phyloP scores from a whole-genome alignment of 2,888 invertebrate genomes.

The Drepanosiphum platanoidis region DNA sequence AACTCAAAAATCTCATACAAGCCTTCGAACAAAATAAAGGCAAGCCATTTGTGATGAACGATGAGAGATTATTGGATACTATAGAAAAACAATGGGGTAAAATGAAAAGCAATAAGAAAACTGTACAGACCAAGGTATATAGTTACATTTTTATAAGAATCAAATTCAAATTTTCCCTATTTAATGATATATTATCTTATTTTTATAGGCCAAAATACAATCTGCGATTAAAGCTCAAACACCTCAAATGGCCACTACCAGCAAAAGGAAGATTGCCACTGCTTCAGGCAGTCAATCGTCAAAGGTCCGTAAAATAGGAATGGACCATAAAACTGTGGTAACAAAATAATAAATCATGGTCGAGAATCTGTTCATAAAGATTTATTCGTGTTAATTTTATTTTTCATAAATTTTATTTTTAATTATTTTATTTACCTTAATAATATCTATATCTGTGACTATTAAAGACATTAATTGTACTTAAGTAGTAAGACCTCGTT shows the following conservation, averaged over 20 bases:
- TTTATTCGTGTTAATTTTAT: background rate
- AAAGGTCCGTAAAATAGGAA: conserved; percentile 59
- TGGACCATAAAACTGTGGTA: conserved; percentile 59
- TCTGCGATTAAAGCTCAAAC: conserved; percentile 29
- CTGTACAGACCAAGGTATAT: conserved; percentile 29
- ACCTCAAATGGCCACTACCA: conserved; percentile 2
- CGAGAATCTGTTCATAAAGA: conserved; percentile 19
- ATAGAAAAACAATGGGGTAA: conserved; percentile 74
- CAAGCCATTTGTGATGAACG: conserved; percentile 73
- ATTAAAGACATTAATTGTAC: conserved; percentile 44
- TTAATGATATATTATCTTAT: background rate
- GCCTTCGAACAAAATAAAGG: conserved; percentile 71
- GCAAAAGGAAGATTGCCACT: conserved; percentile 36
- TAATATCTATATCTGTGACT: conserved; percentile 5
- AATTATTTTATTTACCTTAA: background rate
- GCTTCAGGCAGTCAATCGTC: conserved; percentile 38
- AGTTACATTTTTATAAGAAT: background rate
- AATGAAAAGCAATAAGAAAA: conserved; percentile 41
- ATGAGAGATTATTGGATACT: conserved; percentile 73
- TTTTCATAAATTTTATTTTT: background rate
- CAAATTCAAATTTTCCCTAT: too few relatives aligned
- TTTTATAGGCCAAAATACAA: conserved; percentile 35
- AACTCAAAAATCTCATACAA: conserved; percentile 71
- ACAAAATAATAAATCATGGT: conserved; percentile 30
- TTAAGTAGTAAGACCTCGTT: conserved; percentile 53